Evolutionary conservation across 2,113 vertebrate genomes (phyloP), one percentile per base, ranked within the genome.

Genomic region (Pluvialis apricaria): DNA sequence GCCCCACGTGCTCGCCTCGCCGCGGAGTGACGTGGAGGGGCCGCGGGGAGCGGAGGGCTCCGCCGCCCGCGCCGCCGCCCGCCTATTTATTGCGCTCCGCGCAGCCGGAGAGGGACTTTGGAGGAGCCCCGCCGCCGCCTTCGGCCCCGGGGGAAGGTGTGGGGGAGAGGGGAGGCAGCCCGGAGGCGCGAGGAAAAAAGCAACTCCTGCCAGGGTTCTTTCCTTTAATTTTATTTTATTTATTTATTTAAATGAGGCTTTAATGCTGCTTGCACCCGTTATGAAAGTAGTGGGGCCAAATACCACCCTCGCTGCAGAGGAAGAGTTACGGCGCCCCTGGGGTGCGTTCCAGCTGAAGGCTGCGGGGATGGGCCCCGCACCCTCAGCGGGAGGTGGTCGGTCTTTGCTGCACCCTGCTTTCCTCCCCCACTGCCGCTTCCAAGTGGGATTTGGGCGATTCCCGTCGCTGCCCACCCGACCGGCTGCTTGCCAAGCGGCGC

Each of bases 1-100:
- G 97, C 96, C 98, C 98, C 98, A 98, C 98, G 98, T 98, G 98
- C 95, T 97, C 92, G 97, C 96, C 97, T 98, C 96, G 97, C 96
- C 95, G 97, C 98, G 96, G 90, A 98, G 96, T 97, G 97, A 98
- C 98, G 97, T 97, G 98, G 96, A 98, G 97, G 94, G 96, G 90
- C 97, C 94, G 97, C 96, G 47, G 47, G 47, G 47, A 49, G 47
- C 47, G 78, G 94, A 96, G 97, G 97, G 88, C 79, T 96, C 97
- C 92, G 95, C 95, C 65, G 15, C 26, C 44, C 64, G 60, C 47
- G 94, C 76, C 92, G 47, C 76, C 70, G 83, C 86, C 93, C 92
- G 42, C 2, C 81, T 92, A 76, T 83, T 92, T 88, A 94, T 89
- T 90, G 82, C 61, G 26, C 55, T 15, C 80, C 31, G 82, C 19